A percentile compares a stretch with the other conserved stretches of the same genome.
These are phyloP conservation scores for Rhinichthys klamathensis DNA, from an alignment of 2,113 vertebrate species.

Conservation along the genomic window DNA sequence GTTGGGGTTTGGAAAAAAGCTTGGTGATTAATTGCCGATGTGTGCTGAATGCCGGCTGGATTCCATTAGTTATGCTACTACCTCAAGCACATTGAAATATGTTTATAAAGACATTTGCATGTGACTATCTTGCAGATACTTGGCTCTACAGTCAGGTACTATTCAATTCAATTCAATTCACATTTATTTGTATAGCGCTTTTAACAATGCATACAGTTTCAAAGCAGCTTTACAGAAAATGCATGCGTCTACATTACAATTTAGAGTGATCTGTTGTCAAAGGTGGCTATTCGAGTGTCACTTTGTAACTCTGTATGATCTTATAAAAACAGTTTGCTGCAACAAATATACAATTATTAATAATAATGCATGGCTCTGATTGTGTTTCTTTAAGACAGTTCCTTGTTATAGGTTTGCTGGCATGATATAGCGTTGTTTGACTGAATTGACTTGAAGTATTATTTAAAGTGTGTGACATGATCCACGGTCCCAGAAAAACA, in stretches of 20 bases:
- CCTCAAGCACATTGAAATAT: constrained; percentile 1
- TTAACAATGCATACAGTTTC: too few species aligned
- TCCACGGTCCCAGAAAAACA: background rate
- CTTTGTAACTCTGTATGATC: too few species aligned
- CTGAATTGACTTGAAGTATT: background rate
- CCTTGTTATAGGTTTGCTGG: background rate
- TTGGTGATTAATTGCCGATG: constrained; percentile 12
- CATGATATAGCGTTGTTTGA: background rate
- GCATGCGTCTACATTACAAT: too few species aligned
- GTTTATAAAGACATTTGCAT: constrained; percentile 27
- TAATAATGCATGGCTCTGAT: background rate
- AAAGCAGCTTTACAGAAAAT: too few species aligned
- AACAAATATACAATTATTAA: too few species aligned
- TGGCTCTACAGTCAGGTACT: background rate
- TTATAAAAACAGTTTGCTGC: too few species aligned
- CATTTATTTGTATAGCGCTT: too few species aligned
- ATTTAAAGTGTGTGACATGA: background rate
- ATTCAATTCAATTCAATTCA: background rate
- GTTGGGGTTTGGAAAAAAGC: constrained; percentile 6
- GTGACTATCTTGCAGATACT: constrained; percentile 4
- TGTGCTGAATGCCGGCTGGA: background rate
- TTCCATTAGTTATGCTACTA: constrained; percentile 10
- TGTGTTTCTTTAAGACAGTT: background rate
- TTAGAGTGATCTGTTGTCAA: too few species aligned
- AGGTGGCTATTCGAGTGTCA: too few species aligned